phyloP scores from a whole-genome alignment of 2,888 invertebrate genomes.

The Euzetes globulus region DNA sequence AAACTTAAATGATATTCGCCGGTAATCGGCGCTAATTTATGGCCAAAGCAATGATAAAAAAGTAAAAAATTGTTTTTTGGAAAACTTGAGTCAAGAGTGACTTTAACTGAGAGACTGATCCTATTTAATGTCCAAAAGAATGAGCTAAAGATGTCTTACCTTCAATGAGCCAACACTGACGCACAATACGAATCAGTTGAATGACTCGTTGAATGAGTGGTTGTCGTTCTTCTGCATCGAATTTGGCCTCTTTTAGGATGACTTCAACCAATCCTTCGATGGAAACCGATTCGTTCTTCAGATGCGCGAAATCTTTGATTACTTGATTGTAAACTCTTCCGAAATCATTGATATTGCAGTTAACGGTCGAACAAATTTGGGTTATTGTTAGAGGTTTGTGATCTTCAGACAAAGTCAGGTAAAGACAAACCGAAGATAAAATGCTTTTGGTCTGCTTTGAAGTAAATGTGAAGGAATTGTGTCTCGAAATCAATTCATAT shows the following conservation, averaged over 20 bases:
- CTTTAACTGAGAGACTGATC: too few species aligned
- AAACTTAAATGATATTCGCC: too few species aligned
- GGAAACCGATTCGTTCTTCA: not conserved
- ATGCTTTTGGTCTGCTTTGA: not conserved
- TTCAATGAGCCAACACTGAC: constrained; percentile 11
- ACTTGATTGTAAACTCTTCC: constrained; percentile 6
- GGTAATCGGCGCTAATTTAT: too few species aligned
- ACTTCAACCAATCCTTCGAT: constrained; percentile 7
- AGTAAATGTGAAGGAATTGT: too few species aligned
- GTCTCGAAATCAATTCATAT: too few species aligned
- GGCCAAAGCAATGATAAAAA: too few species aligned
- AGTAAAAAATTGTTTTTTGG: too few species aligned
- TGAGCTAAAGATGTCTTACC: too few species aligned
- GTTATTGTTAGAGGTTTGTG: not conserved
- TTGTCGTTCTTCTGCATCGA: not conserved
- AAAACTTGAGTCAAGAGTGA: too few species aligned
- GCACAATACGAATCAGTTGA: not conserved
- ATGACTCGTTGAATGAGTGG: not conserved
- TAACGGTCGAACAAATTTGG: not conserved
- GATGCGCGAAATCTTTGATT: not conserved
- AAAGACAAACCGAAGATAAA: not conserved
- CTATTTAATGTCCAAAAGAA: too few species aligned
- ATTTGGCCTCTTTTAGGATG: not conserved
- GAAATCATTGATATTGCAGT: not conserved
- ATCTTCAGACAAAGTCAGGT: not conserved